Evolutionary conservation across 2,888 invertebrate species (phyloP).

Genomic region (Marasmarcha lunaedactyla): DNA sequence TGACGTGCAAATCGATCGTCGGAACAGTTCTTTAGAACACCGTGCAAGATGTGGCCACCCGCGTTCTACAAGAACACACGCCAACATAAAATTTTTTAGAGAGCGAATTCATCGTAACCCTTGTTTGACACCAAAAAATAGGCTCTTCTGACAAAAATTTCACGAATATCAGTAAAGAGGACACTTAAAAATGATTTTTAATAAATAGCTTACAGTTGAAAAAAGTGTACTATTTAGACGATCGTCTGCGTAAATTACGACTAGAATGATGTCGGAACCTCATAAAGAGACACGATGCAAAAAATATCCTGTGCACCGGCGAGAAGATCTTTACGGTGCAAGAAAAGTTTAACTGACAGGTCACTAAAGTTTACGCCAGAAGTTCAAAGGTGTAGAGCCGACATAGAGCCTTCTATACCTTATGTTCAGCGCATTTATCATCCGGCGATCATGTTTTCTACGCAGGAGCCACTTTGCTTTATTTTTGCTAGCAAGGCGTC

Average conservation of each 20-base stretch:
- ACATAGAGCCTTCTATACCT: not conserved
- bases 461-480: slow-evolving; percentile 3
- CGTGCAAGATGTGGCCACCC: too few species aligned
- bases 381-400: not conserved
- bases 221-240: slow-evolving; percentile 3
- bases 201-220: not conserved
- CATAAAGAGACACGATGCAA: slow-evolving; percentile 4
- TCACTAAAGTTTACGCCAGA: not conserved
- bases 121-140: slow-evolving; percentile 4
- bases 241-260: slow-evolving; percentile 5
- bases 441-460: slow-evolving; percentile 3
- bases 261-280: slow-evolving; percentile 1
- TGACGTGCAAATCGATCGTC: too few species aligned
- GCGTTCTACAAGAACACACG: too few species aligned
- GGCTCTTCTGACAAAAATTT: slow-evolving; percentile 6
- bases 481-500: slow-evolving; percentile 5
- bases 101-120: slow-evolving; percentile 5
- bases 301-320: slow-evolving; percentile 4
- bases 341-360: slow-evolving; percentile 5
- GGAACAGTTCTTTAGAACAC: too few species aligned
- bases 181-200: slow-evolving; percentile 6
- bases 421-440: slow-evolving; percentile 3
- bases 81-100: too few species aligned
- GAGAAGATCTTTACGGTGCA: slow-evolving; percentile 4
- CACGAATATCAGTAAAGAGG: slow-evolving; percentile 5